These are phyloP conservation scores for Chrysina gloriosa DNA, from an alignment of 2,888 invertebrate species.

Conservation along the genomic window DNA sequence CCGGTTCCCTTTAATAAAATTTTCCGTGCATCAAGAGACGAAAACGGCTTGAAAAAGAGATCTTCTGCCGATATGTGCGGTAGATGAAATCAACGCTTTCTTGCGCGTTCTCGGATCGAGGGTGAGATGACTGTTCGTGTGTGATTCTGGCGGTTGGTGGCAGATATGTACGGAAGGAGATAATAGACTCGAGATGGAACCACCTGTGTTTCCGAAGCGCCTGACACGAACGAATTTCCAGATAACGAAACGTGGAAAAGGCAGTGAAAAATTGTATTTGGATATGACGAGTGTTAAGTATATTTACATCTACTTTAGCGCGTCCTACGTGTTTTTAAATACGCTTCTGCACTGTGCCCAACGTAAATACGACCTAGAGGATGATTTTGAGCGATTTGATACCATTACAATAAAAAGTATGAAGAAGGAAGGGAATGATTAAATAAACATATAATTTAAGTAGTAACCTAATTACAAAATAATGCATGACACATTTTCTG, in stretches of 20 bases:
- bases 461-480: too few relatives aligned
- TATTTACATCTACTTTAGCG: too few relatives aligned
- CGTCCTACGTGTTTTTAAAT: too few relatives aligned
- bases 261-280: constrained; percentile 13
- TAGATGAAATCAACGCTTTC: constrained; percentile 11
- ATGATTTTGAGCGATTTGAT: too few relatives aligned
- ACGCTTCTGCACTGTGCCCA: too few relatives aligned
- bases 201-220: background rate
- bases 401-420: too few relatives aligned
- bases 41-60: background rate
- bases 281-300: too few relatives aligned
- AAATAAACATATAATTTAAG: too few relatives aligned
- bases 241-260: background rate
- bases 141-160: constrained; percentile 9
- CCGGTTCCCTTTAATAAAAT: constrained; percentile 32
- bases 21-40: constrained; percentile 19
- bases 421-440: too few relatives aligned
- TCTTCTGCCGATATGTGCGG: background rate
- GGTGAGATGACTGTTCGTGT: background rate
- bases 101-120: background rate
- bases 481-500: too few relatives aligned
- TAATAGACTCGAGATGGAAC: constrained; percentile 5
- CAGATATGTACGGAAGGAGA: constrained; percentile 9
- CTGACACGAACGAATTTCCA: constrained; percentile 5
- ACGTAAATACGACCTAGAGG: too few relatives aligned